phyloP scores from a whole-genome alignment of 2,797 vertebrate species.

The Emys orbicularis region DNA sequence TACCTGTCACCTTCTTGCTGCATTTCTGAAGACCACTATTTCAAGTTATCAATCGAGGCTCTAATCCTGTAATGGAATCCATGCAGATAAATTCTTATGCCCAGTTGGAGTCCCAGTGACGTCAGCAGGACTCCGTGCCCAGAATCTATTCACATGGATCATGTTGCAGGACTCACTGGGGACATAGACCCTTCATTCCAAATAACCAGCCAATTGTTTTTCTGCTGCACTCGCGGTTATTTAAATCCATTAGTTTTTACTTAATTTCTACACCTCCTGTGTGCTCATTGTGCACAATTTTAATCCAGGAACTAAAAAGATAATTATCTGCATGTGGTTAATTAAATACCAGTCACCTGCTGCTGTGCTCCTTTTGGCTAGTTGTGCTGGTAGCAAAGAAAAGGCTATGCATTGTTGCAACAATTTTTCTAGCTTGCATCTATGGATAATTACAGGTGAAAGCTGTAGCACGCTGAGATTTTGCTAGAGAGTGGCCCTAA shows the following conservation, averaged over 20 bases:
- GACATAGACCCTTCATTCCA: neutral
- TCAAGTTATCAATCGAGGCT: neutral
- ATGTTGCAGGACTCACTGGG: neutral
- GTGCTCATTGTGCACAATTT: neutral
- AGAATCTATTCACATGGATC: neutral
- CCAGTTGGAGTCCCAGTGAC: neutral
- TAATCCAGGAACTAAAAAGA: rapidly evolving
- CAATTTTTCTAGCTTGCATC: neutral
- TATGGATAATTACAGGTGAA: neutral
- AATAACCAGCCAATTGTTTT: neutral
- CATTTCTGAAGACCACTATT: neutral
- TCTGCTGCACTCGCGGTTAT: neutral
- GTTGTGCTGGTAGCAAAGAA: neutral
- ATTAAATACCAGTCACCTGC: neutral
- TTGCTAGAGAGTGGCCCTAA: neutral
- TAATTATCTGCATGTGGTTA: neutral
- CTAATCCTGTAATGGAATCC: neutral
- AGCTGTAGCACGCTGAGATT: neutral
- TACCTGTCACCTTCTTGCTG: neutral
- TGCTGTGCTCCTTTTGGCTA: neutral
- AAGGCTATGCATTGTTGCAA: neutral
- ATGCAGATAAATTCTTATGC: neutral
- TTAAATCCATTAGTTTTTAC: neutral
- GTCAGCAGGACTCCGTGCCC: neutral
- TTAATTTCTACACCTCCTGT: neutral